Evolutionary conservation across 2,797 vertebrate genomes (phyloP).

Genomic region (Syndactyla subalaris): DNA sequence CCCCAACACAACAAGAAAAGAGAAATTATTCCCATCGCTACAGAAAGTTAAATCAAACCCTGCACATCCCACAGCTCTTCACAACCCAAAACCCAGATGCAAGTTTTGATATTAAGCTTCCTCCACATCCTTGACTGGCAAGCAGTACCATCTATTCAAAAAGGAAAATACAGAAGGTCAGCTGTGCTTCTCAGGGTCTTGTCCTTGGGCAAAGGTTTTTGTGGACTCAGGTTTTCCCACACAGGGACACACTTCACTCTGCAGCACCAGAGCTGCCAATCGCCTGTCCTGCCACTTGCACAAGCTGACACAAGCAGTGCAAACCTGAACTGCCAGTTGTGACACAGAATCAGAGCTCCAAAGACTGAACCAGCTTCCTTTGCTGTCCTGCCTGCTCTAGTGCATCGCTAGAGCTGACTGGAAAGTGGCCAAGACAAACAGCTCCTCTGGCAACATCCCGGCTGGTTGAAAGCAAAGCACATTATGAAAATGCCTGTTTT

Average conservation of each 20-base stretch:
- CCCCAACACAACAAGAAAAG: fast-evolving
- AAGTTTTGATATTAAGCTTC: background rate
- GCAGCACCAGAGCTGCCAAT: background rate
- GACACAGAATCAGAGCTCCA: background rate
- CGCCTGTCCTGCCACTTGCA: background rate
- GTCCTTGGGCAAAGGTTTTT: background rate
- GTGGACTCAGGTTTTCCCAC: background rate
- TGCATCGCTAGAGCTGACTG: background rate
- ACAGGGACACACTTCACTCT: background rate
- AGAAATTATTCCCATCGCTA: background rate
- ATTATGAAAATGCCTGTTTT: background rate
- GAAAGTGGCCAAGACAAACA: background rate
- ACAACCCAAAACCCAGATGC: background rate
- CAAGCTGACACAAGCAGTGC: background rate
- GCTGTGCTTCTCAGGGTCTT: background rate
- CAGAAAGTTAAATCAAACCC: background rate
- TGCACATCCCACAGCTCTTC: background rate
- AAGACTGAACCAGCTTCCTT: background rate
- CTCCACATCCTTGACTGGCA: background rate
- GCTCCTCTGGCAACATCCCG: background rate
- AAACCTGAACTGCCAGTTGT: too few species aligned
- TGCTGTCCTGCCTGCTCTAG: background rate
- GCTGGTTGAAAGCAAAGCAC: background rate
- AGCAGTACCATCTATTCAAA: too few species aligned
- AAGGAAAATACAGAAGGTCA: background rate